Conservation (phyloP, 2,113 vertebrate genomes). For the Callospermophilus lateralis region DNA sequence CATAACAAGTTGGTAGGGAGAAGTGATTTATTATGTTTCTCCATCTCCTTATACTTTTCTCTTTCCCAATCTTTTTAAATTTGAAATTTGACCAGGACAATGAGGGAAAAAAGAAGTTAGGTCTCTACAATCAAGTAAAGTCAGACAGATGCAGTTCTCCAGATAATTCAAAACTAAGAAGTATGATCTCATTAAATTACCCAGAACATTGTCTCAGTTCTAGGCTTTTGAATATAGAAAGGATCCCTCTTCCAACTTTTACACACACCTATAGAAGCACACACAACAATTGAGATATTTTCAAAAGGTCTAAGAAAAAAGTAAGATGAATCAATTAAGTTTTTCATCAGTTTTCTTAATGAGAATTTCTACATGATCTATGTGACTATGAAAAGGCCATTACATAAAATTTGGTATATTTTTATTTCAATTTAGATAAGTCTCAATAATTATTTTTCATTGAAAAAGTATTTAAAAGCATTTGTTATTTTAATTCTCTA, state of each 20-base stretch:
- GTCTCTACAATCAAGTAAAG: background rate
- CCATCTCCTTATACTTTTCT: background rate
- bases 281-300: background rate
- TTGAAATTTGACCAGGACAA: background rate
- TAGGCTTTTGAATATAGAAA: background rate
- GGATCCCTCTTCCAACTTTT: background rate
- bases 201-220: background rate
- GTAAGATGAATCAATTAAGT: background rate
- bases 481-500: background rate
- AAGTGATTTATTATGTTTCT: background rate
- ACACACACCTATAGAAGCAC: background rate
- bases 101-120: background rate
- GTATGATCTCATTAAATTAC: background rate
- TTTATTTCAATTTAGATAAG: constrained; percentile 1
- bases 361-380: background rate
- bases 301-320: background rate
- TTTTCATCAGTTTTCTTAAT: background rate
- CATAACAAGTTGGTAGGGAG: background rate
- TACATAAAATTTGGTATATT: background rate
- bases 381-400: background rate
- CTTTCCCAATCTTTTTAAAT: constrained; percentile 28
- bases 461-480: background rate
- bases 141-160: background rate
- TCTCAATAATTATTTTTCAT: background rate
- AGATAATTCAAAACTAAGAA: background rate